Evolutionary conservation across 2,888 invertebrate species (phyloP).

Genomic region (Allolobophora icterica): DNA sequence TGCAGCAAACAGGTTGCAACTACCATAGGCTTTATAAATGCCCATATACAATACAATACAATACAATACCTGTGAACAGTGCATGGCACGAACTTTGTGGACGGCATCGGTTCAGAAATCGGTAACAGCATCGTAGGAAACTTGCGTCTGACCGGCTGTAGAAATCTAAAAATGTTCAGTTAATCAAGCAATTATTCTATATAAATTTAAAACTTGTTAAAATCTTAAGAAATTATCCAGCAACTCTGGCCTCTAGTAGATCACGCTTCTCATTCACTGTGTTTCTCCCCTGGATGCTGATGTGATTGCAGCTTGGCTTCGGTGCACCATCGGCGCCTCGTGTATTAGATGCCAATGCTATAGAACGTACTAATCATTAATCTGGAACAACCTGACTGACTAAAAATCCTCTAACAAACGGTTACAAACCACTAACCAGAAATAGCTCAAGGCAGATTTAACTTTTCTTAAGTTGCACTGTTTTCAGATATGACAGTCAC

Average conservation of each 20-base stretch:
- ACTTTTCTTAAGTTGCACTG: not conserved
- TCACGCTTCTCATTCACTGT: too few species aligned
- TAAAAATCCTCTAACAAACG: too few species aligned
- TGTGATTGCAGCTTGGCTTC: too few species aligned
- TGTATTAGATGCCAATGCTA: too few species aligned
- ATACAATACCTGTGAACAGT: slow-evolving; percentile 26
- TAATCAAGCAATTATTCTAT: not conserved
- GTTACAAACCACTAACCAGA: too few species aligned
- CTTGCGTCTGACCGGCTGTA: not conserved
- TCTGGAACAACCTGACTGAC: not conserved
- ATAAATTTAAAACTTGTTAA: not conserved
- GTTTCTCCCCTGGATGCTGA: too few species aligned
- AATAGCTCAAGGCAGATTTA: not conserved
- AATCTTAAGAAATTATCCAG: not conserved
- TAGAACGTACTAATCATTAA: too few species aligned
- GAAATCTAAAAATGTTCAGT: not conserved
- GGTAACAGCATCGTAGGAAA: slow-evolving; percentile 29
- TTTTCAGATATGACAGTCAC: not conserved
- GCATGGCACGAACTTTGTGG: slow-evolving; percentile 26
- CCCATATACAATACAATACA: too few species aligned
- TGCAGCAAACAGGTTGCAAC: not conserved
- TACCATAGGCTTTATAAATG: too few species aligned
- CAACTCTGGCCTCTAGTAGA: too few species aligned
- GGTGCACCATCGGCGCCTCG: too few species aligned
- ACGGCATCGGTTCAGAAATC: slow-evolving; percentile 33